Evolutionary conservation across 2,113 vertebrate genomes (phyloP).

Genomic region (Amblyopsis rosae): DNA sequence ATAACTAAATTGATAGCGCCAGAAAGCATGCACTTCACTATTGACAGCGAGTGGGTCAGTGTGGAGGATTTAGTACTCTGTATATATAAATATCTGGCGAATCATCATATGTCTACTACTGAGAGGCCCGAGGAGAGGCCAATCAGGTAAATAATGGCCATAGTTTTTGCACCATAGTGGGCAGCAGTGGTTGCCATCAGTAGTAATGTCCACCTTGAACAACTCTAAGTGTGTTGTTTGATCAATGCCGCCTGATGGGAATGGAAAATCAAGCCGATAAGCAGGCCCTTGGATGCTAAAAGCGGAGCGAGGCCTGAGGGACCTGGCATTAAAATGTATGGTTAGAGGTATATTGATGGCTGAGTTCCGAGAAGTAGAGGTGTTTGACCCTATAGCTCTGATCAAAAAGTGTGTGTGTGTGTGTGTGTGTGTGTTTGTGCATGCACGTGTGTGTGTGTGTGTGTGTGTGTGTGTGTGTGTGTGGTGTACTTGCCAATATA

Average conservation of each 20-base stretch:
- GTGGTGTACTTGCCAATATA: neutral
- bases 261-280: constrained; percentile 78
- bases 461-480: neutral
- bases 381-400: constrained; percentile 63
- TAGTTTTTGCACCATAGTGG: constrained; percentile 66
- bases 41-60: constrained; percentile 41
- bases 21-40: constrained; percentile 73
- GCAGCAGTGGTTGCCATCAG: constrained; percentile 74
- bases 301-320: constrained; percentile 69
- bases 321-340: constrained; percentile 60
- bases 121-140: constrained; percentile 73
- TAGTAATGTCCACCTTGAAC: constrained; percentile 78
- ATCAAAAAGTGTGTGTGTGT: constrained; percentile 13
- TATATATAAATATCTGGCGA: constrained; percentile 78
- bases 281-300: constrained; percentile 77
- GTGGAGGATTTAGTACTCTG: constrained; percentile 55
- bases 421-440: constrained; percentile 1
- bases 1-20: constrained; percentile 69
- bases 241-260: constrained; percentile 77
- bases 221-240: constrained; percentile 75
- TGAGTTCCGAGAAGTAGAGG: constrained; percentile 68
- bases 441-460: neutral
- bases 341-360: constrained; percentile 71
- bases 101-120: constrained; percentile 75
- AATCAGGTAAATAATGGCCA: constrained; percentile 79